Conservation (phyloP, 2,113 vertebrate genomes). For the Cricetomys ansorgei region DNA sequence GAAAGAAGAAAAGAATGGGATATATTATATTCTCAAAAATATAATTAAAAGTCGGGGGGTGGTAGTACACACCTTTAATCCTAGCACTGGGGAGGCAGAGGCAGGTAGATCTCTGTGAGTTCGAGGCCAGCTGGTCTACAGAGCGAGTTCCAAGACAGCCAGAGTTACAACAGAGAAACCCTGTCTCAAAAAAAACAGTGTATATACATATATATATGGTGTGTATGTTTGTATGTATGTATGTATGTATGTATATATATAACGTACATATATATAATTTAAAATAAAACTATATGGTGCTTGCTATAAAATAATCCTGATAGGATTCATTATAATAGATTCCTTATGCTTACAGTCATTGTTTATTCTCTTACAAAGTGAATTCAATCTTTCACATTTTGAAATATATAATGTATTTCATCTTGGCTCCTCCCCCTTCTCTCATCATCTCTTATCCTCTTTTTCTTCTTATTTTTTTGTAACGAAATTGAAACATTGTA, state of each 20-base stretch:
- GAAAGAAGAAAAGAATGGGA: neutral
- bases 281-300: neutral
- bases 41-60: too few relatives aligned
- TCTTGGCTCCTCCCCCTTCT: neutral
- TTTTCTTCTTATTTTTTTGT: neutral
- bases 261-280: too few relatives aligned
- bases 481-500: neutral
- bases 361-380: neutral
- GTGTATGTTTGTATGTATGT: too few relatives aligned
- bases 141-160: too few relatives aligned
- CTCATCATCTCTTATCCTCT: neutral
- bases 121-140: too few relatives aligned
- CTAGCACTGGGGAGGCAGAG: too few relatives aligned
- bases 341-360: neutral
- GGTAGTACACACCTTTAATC: too few relatives aligned
- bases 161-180: too few relatives aligned
- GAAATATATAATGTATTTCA: neutral
- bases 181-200: too few relatives aligned
- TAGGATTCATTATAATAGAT: neutral
- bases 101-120: too few relatives aligned
- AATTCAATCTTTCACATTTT: neutral
- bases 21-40: neutral
- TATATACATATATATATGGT: too few relatives aligned
- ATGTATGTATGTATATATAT: too few relatives aligned
- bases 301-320: neutral